Conservation (phyloP, 2,113 vertebrate genomes). For the Dromaius novaehollandiae region DNA sequence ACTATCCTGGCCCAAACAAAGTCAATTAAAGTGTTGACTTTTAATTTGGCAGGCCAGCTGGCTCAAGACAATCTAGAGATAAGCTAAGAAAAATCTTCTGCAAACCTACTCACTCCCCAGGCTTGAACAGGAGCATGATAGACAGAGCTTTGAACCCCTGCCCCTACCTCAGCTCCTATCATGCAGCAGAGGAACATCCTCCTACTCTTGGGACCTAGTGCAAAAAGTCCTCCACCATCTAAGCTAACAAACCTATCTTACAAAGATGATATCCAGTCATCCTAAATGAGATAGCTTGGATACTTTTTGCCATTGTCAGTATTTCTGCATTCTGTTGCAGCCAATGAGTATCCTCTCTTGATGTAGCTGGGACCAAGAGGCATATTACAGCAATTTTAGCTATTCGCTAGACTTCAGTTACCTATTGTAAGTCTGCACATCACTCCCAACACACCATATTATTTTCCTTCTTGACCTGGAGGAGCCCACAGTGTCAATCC, state of each 20-base stretch:
- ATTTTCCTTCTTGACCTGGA: not conserved
- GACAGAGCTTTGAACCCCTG: not conserved
- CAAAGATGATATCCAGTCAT: not conserved
- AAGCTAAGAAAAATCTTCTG: not conserved
- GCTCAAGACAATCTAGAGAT: not conserved
- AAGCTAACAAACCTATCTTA: not conserved
- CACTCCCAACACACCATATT: fast-evolving
- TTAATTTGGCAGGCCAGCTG: not conserved
- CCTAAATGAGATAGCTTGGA: not conserved
- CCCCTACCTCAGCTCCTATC: not conserved
- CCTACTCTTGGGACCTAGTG: not conserved
- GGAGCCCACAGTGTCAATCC: not conserved
- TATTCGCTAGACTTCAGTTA: fast-evolving
- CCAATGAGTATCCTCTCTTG: not conserved
- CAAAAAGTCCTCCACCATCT: not conserved
- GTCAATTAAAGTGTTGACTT: slow-evolving; percentile 1
- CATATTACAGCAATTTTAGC: not conserved
- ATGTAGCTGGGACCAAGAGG: not conserved
- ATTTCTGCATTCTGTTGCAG: not conserved
- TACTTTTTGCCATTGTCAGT: not conserved
- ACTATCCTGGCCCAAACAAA: not conserved
- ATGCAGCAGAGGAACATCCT: fast-evolving
- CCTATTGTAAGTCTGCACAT: not conserved
- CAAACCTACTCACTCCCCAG: not conserved
- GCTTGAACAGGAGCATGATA: not conserved